Evolutionary conservation across 1,140 invertebrate species (phyloP), one percentile per base, ranked within the genome.

Genomic region (Pogonomyrmex barbatus): DNA sequence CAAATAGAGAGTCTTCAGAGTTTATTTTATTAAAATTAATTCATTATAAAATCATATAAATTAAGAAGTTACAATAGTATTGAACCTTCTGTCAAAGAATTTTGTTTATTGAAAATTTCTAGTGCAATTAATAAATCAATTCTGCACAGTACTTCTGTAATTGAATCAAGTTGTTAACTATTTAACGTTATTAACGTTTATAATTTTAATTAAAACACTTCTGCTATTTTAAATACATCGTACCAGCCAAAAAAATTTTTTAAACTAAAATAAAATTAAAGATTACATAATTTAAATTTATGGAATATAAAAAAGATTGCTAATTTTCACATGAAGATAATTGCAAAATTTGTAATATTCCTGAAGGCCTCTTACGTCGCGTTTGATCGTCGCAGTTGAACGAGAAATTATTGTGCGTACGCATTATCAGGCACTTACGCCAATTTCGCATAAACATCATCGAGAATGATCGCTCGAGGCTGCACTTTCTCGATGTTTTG

Each of bases 371-470:
- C 52, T 45, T 39, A 14, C 24, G 6, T 56, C 36, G 30, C 30
- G 3, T 78, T 65, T 10, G 33, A 63, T 65, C 60, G 62, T 65
- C 60, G 62, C 56, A 14, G 39, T 62, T 45, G 9, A 63, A 33
- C 45, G 30, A 33, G 30, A 65, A 78, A 78, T 78, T 45, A 24
- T 14, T 30, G 47, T 36, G 54, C 14, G 39, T n/a, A 45, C 2
- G 42, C 30, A 62, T 63, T 65, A 63, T 63, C 58, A 24, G 50
- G 30, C 65, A 30, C 2, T 14, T 4, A 42, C 24, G 24, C 14
- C n/a, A 68, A 52, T 81, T 54, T 70, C 36, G n/a, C 47, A 24
- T 24, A 39, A 63, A 54, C 36, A 68, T 68, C 60, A 36, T 30
- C 33, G 4, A 33, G 71, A 63, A 6, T 17, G 63, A 81, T 45